phyloP scores from a whole-genome alignment of 2,888 invertebrate species.

The Uropetala carovei region DNA sequence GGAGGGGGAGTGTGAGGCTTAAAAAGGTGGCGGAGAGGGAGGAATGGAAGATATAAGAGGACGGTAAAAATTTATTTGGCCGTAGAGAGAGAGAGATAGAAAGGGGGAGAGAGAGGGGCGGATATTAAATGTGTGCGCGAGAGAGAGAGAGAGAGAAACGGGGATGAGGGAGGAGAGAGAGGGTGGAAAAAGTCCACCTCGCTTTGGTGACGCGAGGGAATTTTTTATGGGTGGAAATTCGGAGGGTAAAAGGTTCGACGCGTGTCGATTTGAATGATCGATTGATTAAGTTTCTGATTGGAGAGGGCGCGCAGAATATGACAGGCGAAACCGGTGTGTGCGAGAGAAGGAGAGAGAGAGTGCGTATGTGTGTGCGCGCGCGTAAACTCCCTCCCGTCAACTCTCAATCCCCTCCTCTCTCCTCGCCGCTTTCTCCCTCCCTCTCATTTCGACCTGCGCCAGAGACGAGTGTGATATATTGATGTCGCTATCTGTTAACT shows the following conservation, averaged over 20 bases:
- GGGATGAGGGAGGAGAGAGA: no score
- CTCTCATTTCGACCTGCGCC: neutral
- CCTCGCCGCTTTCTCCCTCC: neutral
- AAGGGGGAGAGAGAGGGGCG: neutral
- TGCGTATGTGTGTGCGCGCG: neutral
- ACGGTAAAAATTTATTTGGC: conserved; percentile 39
- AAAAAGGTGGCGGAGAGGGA: neutral
- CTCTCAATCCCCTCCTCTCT: neutral
- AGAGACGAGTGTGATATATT: conserved; percentile 13
- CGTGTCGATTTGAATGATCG: conserved; percentile 62
- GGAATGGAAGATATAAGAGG: neutral
- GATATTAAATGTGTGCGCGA: neutral
- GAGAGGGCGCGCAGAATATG: conserved; percentile 48
- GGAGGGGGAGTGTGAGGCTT: neutral
- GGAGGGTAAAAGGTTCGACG: conserved; percentile 12
- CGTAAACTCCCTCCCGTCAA: neutral
- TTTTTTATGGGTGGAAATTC: neutral
- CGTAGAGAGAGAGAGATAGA: neutral
- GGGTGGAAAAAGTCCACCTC: neutral
- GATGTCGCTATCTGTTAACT: conserved; percentile 57
- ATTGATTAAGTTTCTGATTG: conserved; percentile 61
- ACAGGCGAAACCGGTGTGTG: conserved; percentile 52
- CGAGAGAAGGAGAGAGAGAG: neutral
- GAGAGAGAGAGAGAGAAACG: no score
- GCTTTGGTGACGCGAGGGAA: neutral